Percentiles rank a stretch among this genome's conserved stretches.
Evolutionary conservation across 2,888 invertebrate genomes (phyloP).

Genomic region (Lepidocyrtoides sp.): DNA sequence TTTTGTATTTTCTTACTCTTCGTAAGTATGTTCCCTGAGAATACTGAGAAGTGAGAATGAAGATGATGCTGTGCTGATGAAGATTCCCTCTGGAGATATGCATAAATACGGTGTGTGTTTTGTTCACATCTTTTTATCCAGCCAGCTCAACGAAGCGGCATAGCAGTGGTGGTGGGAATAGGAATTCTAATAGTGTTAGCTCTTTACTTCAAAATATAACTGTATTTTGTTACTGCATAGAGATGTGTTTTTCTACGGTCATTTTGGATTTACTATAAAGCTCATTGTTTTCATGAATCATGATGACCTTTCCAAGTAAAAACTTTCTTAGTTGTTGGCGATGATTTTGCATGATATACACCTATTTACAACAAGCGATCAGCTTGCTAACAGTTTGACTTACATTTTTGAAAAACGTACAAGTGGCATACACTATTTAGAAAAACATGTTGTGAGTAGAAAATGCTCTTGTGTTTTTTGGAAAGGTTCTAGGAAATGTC

Average conservation of each 20-base stretch:
- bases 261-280: conserved; percentile 56
- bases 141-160: not conserved
- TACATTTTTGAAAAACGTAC: no score
- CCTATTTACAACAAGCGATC: no score
- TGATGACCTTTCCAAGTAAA: conserved; percentile 24
- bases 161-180: no score
- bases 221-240: not conserved
- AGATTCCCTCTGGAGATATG: conserved; percentile 65
- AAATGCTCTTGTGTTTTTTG: no score
- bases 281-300: conserved; percentile 52
- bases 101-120: not conserved
- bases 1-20: not conserved
- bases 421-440: no score
- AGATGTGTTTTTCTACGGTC: conserved; percentile 20
- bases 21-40: no score
- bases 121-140: not conserved
- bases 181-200: conserved; percentile 11
- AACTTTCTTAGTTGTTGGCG: not conserved
- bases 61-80: conserved; percentile 21
- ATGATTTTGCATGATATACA: no score
- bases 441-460: no score
- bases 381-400: conserved; percentile 59
- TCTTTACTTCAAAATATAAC: conserved; percentile 42
- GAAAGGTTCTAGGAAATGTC: no score
- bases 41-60: no score